Base-by-base conservation (phyloP, 2,113 vertebrate genomes). In the Actinemys pallida region DNA sequence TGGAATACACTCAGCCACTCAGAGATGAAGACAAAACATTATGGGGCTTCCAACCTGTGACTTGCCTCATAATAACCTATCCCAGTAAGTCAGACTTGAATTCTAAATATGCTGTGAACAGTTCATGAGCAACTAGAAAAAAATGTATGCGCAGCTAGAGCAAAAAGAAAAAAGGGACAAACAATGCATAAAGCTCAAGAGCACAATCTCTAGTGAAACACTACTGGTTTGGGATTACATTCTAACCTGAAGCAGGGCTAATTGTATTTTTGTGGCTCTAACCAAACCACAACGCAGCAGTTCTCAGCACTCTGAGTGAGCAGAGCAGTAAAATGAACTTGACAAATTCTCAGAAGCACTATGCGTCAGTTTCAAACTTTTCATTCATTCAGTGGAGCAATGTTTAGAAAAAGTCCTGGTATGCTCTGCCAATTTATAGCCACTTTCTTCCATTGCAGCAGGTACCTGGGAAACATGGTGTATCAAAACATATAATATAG, bases 1-100 rank as follows among this genome's bases (percentile, higher is more conserved):
- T 69, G 57, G 54, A 42, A 87, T 85, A 39, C 82, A 47, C 53
- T 81, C 84, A 92, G 88, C 17, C 0, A 0, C 65, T 83, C 50
- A 57, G 75, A 90, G 72, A 78, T 52, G 56, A 83, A 93, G 93
- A 50, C 42, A 91, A 88, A 92, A 96, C 72, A 88, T 84, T 52
- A 62, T 92, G 90, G 84, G 92, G 29, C 79, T 79, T 93, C 79
- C 39, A 87, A n/a, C 57, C 49, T 13, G 39, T n/a, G 86, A 91
- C 82, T 87, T 88, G 83, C 75, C 72, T 94, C 14, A 2, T 42
- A 88, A 88, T 47, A 90, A 86, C 13, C 79, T 86, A 3, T 0
- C 86, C 39, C 54, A 76, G 56, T 80, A 88, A 96, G 93, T 84
- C 88, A 1, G 1, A 13, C n/a, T 92, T 93, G 62, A 93, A 88